phyloP scores from a whole-genome alignment of 2,888 invertebrate species.

The Lycophotia porphyrea region DNA sequence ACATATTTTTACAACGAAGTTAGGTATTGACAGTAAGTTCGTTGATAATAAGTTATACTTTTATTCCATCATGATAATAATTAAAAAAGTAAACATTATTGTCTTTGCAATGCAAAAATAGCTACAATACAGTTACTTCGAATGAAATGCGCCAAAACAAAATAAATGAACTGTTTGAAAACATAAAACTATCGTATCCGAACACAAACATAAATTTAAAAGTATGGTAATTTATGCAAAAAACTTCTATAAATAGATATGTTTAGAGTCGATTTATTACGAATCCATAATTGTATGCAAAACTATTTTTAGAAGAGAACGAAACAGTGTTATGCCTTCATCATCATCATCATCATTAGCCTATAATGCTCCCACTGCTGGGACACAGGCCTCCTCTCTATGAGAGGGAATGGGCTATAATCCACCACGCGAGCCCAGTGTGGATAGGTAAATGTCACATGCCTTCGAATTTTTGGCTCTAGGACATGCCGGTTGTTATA shows the following conservation, averaged over 20 bases:
- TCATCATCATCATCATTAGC: too few relatives aligned
- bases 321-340: not conserved
- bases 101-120: not conserved
- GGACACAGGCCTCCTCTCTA: too few relatives aligned
- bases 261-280: constrained; percentile 4
- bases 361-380: too few relatives aligned
- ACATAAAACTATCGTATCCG: not conserved
- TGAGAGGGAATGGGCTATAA: too few relatives aligned
- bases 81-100: not conserved
- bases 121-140: not conserved
- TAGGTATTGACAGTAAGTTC: not conserved
- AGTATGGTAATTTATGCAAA: not conserved
- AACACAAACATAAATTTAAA: not conserved
- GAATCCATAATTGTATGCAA: not conserved
- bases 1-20: not conserved
- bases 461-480: too few relatives aligned
- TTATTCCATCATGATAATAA: not conserved
- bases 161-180: not conserved
- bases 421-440: too few relatives aligned
- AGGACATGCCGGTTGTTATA: too few relatives aligned
- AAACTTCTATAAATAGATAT: not conserved
- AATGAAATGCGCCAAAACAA: not conserved
- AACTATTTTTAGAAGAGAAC: not conserved
- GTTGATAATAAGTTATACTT: not conserved
- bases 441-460: too few relatives aligned